Conservation (phyloP, 2,113 vertebrate genomes). For the Phaethon lepturus region DNA sequence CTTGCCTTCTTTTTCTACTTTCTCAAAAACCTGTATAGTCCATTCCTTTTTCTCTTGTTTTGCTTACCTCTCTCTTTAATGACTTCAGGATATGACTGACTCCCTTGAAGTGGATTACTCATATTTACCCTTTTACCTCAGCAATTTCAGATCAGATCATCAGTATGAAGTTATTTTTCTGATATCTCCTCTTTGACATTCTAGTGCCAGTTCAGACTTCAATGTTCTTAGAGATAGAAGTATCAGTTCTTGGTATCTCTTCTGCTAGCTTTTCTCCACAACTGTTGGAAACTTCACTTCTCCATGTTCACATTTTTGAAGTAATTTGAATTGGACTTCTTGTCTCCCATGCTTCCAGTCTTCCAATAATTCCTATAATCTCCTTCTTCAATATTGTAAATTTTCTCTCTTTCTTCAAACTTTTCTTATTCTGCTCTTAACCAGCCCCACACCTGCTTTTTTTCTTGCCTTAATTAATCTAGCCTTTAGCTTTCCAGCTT, state of each 20-base stretch:
- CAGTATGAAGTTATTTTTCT: background rate
- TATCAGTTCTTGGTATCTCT: background rate
- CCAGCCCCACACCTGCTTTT: background rate
- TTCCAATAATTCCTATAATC: background rate
- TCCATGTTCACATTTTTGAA: background rate
- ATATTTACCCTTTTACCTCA: background rate
- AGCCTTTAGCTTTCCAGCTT: background rate
- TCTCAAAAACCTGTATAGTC: background rate
- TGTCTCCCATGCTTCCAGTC: rapidly evolving
- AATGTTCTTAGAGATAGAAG: background rate
- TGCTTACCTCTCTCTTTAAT: background rate
- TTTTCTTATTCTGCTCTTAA: background rate
- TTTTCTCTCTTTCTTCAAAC: background rate
- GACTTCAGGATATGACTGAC: background rate
- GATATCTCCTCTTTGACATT: background rate
- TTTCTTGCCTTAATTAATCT: background rate
- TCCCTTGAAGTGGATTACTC: background rate
- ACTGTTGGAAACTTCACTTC: background rate
- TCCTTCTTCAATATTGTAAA: background rate
- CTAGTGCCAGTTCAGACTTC: background rate
- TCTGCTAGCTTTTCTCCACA: background rate
- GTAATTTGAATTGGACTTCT: background rate
- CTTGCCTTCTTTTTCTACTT: background rate
- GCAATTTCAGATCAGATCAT: background rate
- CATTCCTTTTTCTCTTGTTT: background rate